phyloP scores from a whole-genome alignment of 2,113 vertebrate genomes.

The Cygnus buccinator region DNA sequence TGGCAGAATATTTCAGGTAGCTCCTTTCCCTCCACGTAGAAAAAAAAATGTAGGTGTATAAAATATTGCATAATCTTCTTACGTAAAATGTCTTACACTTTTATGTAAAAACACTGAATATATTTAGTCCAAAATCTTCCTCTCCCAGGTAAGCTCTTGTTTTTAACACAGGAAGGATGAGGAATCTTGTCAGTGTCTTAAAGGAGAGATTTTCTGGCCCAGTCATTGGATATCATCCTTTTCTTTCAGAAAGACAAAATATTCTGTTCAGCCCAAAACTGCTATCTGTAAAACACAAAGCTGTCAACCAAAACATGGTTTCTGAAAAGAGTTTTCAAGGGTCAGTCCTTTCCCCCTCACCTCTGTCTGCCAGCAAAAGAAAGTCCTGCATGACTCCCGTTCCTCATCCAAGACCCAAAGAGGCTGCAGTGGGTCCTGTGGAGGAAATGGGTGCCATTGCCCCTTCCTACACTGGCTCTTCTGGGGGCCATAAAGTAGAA shows the following conservation, averaged over 20 bases:
- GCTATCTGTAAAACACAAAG: not conserved
- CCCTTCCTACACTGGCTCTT: not conserved
- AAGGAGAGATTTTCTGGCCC: conserved; percentile 7
- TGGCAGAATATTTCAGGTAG: not conserved
- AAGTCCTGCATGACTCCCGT: not conserved
- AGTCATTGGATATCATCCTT: not conserved
- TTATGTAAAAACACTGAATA: conserved; percentile 1
- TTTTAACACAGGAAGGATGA: conserved; percentile 3
- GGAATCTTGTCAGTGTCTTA: not conserved
- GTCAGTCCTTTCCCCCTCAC: not conserved
- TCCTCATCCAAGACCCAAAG: too few species aligned
- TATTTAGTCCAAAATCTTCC: conserved; percentile 20
- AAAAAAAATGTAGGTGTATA: conserved; percentile 1
- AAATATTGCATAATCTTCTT: conserved; percentile 29
- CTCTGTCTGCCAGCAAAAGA: not conserved
- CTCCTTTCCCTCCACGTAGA: not conserved
- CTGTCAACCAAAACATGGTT: not conserved
- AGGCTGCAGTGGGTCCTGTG: not conserved
- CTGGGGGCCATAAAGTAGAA: not conserved
- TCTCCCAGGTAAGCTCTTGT: not conserved
- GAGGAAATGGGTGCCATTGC: not conserved
- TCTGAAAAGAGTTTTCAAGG: not conserved
- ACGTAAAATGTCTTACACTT: conserved; percentile 8
- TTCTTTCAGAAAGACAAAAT: conserved; percentile 1
- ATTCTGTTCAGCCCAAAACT: not conserved